These are phyloP conservation scores for Rhinopomastus cyanomelas DNA, from an alignment of 2,113 vertebrate species.

Conservation along the genomic window DNA sequence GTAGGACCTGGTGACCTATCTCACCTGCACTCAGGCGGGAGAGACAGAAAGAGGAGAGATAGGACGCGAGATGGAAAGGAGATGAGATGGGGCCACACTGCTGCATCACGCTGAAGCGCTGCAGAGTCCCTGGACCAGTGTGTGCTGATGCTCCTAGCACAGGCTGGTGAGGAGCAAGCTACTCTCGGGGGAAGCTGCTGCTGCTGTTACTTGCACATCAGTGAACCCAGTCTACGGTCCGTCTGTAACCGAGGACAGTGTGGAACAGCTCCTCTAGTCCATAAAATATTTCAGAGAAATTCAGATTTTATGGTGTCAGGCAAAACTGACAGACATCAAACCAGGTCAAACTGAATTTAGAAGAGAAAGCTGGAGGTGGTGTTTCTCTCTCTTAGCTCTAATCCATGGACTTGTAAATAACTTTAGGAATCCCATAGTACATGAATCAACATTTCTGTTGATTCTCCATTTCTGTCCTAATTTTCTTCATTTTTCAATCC, in stretches of 20 bases:
- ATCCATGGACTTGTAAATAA: not conserved
- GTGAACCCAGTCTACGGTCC: not conserved
- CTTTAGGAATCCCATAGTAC: not conserved
- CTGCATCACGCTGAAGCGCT: fast-evolving
- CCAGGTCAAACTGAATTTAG: fast-evolving
- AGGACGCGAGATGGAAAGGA: no score
- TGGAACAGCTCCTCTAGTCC: not conserved
- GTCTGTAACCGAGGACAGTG: not conserved
- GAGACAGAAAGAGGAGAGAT: not conserved
- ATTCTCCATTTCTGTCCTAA: not conserved
- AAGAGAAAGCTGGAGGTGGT: not conserved
- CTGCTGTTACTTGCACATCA: not conserved
- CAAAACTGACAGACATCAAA: not conserved
- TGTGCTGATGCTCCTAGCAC: not conserved
- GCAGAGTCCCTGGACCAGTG: not conserved
- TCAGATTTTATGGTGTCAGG: not conserved
- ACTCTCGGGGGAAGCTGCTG: not conserved
- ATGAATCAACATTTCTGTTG: not conserved
- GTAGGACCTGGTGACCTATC: not conserved
- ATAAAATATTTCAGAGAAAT: not conserved
- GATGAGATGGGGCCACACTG: fast-evolving
- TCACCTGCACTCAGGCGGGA: not conserved
- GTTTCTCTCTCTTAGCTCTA: not conserved
- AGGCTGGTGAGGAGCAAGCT: not conserved
- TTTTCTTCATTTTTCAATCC: not conserved